Evolutionary conservation across 2,797 vertebrate species (phyloP).

Genomic region (Hippocampus kuda): DNA sequence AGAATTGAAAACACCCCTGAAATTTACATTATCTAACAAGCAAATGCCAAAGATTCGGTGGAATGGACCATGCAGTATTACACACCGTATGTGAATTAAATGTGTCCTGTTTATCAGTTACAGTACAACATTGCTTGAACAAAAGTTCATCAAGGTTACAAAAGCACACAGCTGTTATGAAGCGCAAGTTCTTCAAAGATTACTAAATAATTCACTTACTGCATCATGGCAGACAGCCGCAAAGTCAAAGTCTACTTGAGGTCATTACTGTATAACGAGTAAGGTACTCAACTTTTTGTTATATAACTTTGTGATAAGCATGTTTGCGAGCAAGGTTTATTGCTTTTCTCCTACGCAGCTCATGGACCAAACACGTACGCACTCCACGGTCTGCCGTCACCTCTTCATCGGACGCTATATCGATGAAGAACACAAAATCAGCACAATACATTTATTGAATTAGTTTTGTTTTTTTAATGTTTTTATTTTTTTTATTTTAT

Average conservation of each 20-base stretch:
- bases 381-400: not conserved
- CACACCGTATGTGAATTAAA: no score
- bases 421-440: not conserved
- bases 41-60: not conserved
- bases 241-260: not conserved
- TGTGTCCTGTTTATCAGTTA: no score
- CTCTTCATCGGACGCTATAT: not conserved
- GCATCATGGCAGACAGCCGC: not conserved
- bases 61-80: not conserved
- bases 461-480: not conserved
- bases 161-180: not conserved
- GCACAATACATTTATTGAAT: not conserved
- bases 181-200: not conserved
- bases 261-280: not conserved
- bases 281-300: not conserved
- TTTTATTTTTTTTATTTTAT: not conserved
- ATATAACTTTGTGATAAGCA: not conserved
- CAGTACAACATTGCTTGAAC: no score
- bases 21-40: not conserved
- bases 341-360: not conserved
- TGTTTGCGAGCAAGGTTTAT: not conserved
- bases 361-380: not conserved
- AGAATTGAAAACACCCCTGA: not conserved
- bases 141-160: not conserved
- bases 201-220: not conserved